Base-by-base conservation (phyloP, 2,113 vertebrate species). In the Hippocampus guttulatus region DNA sequence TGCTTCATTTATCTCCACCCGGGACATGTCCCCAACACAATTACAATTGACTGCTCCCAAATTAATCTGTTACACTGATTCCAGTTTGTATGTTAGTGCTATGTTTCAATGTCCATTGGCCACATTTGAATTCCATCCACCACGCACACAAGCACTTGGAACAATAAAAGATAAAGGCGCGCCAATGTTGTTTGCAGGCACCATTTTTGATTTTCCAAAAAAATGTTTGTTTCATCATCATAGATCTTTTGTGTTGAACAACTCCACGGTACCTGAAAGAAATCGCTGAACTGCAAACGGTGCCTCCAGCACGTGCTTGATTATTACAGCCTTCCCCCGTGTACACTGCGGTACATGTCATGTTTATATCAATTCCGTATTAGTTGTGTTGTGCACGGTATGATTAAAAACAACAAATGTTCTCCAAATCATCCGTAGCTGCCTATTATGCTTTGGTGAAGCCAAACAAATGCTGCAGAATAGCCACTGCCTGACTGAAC, bases 41-140 rank as follows among this genome's bases (percentile, higher is more conserved):
- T 93, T 92, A 92, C 68, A 77, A 93, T 92, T 82, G 91, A 93
- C 78, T 85, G 81, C 75, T 67, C 83, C 78, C 77, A 86, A 81
- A 89, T 87, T 77, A 77, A 82, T 79, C 85, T 81, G 90, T 88
- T 89, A 87, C 82, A 84, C 87, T 75, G 83, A 88, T 88, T 81
- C 68, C 74, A 74, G 64, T 85, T 89, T 84, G 40, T 82, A 81
- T 87, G 3, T 82, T 86, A 45, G 68, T 75, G 15, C 25, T 8
- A 16, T 47, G 64, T 27, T 45, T 16, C 25, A 16, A 8, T 30
- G 58, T 16, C 27, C 58, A 8, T 33, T 30, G 27, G 58, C 2
- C 16, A 38, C 58, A 38, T 33, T 61, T 6, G 20, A n/a, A 64
- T 64, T 41, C 9, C 12, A 64, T 27, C 58, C 20, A 60, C 33